These are phyloP conservation scores for Panthera leo DNA, from an alignment of 2,113 vertebrate genomes.

Conservation along the genomic window DNA sequence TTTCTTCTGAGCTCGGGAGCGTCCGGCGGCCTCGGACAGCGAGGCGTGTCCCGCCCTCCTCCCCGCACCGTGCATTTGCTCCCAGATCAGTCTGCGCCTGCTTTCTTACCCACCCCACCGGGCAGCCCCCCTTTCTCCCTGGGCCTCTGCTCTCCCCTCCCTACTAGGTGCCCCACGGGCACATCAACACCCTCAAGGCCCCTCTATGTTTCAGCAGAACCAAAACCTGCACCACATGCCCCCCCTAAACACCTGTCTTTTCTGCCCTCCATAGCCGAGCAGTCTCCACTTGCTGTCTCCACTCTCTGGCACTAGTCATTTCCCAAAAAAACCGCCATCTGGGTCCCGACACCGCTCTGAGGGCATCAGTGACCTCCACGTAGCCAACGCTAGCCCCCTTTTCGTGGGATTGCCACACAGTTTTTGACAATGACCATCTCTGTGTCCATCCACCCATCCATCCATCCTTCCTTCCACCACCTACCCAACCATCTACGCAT, in stretches of 20 bases:
- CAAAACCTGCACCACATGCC: not conserved
- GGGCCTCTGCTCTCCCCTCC: not conserved
- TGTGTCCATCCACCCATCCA: too few species aligned
- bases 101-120: not conserved
- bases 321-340: not conserved
- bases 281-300: too few species aligned
- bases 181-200: too few species aligned
- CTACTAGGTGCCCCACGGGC: not conserved
- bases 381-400: not conserved
- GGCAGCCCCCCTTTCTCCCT: not conserved
- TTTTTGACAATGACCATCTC: not conserved
- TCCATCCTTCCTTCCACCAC: not conserved
- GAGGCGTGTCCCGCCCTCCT: too few species aligned
- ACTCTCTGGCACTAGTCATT: not conserved
- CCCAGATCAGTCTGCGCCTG: rapidly evolving
- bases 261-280: not conserved
- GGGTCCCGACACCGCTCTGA: not conserved
- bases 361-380: not conserved
- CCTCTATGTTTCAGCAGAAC: not conserved
- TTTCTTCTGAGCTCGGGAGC: not conserved
- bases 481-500: not conserved
- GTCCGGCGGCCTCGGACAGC: rapidly evolving
- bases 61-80: rapidly evolving
- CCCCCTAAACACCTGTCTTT: not conserved
- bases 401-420: not conserved